Percentiles rank a stretch among this genome's conserved stretches.
Evolutionary conservation across 2,113 vertebrate species (phyloP).

Genomic region (Tyrannus savana): DNA sequence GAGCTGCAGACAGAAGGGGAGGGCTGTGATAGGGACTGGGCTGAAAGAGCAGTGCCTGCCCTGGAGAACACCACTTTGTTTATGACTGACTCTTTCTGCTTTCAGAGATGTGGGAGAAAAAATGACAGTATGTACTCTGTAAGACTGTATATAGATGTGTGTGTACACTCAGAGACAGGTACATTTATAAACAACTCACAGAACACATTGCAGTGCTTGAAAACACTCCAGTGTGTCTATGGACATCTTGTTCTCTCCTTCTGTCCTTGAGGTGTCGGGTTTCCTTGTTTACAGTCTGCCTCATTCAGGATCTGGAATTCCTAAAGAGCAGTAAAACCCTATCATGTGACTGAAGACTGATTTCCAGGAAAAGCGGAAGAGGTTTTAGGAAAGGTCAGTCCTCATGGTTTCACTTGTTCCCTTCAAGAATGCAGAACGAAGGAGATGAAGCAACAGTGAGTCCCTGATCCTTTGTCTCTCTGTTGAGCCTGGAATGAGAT

Average conservation of each 20-base stretch:
- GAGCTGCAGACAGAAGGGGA: neutral
- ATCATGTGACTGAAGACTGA: conserved; percentile 53
- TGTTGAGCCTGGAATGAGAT: neutral
- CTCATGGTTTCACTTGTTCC: neutral
- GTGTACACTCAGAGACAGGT: neutral
- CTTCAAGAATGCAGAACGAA: neutral
- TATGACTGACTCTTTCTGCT: neutral
- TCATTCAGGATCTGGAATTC: conserved; percentile 65
- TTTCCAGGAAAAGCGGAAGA: conserved; percentile 66
- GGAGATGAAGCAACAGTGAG: neutral
- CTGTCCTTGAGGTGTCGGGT: conserved; percentile 61
- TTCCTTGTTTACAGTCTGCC: conserved; percentile 71
- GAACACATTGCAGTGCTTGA: conserved; percentile 39
- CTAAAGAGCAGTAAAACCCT: conserved; percentile 68
- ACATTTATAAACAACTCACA: conserved; percentile 27
- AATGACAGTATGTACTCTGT: neutral
- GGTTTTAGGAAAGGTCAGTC: conserved; percentile 2
- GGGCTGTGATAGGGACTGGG: neutral
- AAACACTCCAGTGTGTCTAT: conserved; percentile 31
- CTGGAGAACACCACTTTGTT: neutral
- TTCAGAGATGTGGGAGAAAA: conserved; percentile 4
- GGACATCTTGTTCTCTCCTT: conserved; percentile 69
- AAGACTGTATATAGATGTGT: neutral
- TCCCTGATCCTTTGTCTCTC: neutral
- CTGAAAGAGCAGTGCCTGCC: neutral